Conservation (phyloP, 2,888 invertebrate species). For the Exephanes ischioxanthus region DNA sequence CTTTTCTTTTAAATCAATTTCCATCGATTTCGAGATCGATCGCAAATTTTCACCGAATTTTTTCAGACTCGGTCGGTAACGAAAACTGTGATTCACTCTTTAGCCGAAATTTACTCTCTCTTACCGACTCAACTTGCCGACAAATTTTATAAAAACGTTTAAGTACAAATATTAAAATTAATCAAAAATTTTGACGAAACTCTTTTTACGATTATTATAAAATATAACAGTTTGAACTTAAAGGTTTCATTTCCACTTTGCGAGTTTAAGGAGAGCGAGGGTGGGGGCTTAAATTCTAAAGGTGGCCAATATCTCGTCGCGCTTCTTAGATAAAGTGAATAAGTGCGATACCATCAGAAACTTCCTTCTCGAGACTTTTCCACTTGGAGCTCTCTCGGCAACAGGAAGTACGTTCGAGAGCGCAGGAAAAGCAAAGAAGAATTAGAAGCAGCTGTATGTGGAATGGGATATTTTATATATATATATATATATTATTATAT, state of each 20-base stretch:
- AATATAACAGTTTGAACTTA: not conserved
- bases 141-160: no score
- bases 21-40: no score
- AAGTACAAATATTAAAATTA: no score
- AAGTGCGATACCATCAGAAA: constrained; percentile 14
- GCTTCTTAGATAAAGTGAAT: constrained; percentile 28
- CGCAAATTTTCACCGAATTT: no score
- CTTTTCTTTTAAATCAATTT: no score
- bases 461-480: not conserved
- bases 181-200: no score
- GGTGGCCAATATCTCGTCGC: constrained; percentile 12
- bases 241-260: not conserved
- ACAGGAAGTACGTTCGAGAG: not conserved
- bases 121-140: no score
- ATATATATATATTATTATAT: not conserved
- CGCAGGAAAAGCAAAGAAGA: constrained; percentile 21
- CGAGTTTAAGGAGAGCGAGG: not conserved
- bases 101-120: no score
- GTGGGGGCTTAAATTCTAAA: not conserved
- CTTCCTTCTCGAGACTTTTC: constrained; percentile 24
- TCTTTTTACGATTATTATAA: no score
- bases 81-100: no score
- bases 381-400: not conserved
- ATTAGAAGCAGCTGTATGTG: constrained; percentile 32
- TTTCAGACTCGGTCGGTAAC: no score